Evolutionary conservation across 2,888 invertebrate genomes (phyloP).

Genomic region (Ophion ventricosus): DNA sequence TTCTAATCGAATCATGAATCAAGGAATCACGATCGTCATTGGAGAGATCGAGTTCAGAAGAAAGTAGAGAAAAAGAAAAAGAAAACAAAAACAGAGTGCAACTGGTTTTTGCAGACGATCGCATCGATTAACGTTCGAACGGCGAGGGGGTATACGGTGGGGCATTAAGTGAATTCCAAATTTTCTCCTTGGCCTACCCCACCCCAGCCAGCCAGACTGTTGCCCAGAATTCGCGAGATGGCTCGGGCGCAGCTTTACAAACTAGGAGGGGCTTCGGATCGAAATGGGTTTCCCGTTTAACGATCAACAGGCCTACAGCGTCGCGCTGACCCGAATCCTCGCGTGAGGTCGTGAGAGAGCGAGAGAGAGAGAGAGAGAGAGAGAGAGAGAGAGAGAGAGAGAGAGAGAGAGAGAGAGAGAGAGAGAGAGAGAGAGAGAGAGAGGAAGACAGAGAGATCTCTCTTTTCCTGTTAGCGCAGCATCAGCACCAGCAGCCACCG

Average conservation of each 20-base stretch:
- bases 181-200: conserved; percentile 3
- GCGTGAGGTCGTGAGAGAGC: conserved; percentile 63
- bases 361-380: background rate
- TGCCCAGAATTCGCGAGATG: conserved; percentile 42
- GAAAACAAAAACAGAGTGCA: background rate
- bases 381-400: conserved; percentile 39
- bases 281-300: conserved; percentile 65
- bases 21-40: too few species aligned
- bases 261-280: conserved; percentile 57
- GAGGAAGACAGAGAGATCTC: conserved; percentile 43
- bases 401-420: background rate
- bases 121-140: conserved; percentile 55
- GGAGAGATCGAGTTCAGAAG: background rate
- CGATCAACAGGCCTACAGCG: conserved; percentile 75
- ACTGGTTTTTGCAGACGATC: conserved; percentile 45
- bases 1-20: too few species aligned
- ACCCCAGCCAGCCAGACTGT: conserved; percentile 32
- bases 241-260: conserved; percentile 18
- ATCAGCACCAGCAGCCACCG: conserved; percentile 20
- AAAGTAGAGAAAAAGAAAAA: background rate
- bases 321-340: conserved; percentile 73
- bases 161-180: conserved; percentile 58
- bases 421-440: conserved; percentile 9
- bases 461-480: conserved; percentile 40
- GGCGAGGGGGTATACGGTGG: conserved; percentile 29